phyloP scores from a whole-genome alignment of 2,888 invertebrate species.

The Agonopterix subpropinquella region DNA sequence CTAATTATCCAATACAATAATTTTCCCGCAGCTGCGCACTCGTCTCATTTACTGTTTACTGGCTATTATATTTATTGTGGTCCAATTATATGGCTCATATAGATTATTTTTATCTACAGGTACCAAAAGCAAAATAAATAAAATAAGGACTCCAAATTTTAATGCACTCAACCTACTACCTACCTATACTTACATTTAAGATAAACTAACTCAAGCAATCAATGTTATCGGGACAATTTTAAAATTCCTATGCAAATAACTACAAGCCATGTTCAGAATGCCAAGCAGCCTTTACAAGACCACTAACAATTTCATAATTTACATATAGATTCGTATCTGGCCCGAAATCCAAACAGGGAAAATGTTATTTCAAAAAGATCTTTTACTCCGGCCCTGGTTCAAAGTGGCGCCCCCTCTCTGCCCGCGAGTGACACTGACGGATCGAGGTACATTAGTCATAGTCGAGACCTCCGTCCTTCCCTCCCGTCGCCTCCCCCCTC shows the following conservation, averaged over 20 bases:
- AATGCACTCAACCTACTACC: too few relatives aligned
- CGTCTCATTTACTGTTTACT: too few relatives aligned
- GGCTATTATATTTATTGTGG: too few relatives aligned
- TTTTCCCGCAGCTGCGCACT: too few relatives aligned
- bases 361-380: constrained; percentile 68
- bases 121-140: too few relatives aligned
- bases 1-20: too few relatives aligned
- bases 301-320: constrained; percentile 35
- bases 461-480: constrained; percentile 61
- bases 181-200: too few relatives aligned
- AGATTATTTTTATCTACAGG: too few relatives aligned
- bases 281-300: neutral
- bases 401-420: constrained; percentile 56
- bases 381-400: constrained; percentile 58
- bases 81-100: too few relatives aligned
- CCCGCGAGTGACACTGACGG: constrained; percentile 80
- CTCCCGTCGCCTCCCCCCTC: constrained; percentile 61
- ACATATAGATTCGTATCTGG: constrained; percentile 65
- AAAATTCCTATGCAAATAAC: neutral
- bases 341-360: constrained; percentile 47
- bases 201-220: too few relatives aligned
- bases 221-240: neutral
- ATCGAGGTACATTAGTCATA: constrained; percentile 83
- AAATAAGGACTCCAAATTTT: too few relatives aligned
- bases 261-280: constrained; percentile 8